These are phyloP conservation scores for Ammodytes dubius DNA, from an alignment of 2,113 vertebrate species.

Conservation along the genomic window DNA sequence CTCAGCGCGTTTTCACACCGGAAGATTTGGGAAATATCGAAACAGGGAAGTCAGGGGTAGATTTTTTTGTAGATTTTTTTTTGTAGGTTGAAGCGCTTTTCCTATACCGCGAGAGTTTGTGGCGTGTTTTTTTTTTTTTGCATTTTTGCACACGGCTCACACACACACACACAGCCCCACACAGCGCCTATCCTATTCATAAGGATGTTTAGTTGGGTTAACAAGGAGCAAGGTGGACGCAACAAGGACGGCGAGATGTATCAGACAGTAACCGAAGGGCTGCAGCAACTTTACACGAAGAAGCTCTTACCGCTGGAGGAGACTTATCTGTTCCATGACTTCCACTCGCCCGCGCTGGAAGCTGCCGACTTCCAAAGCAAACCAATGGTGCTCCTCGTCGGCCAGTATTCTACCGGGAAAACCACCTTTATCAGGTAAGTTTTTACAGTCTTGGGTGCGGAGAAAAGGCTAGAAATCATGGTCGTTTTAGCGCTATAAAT, in stretches of 20 bases:
- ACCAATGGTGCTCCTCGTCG: slow-evolving; percentile 87
- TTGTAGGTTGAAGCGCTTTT: too few relatives aligned
- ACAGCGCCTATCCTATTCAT: background rate
- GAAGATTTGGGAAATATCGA: slow-evolving; percentile 47
- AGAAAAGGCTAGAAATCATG: too few relatives aligned
- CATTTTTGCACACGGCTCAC: too few relatives aligned
- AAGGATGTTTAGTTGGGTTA: slow-evolving; percentile 87
- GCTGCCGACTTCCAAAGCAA: slow-evolving; percentile 87
- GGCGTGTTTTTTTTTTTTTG: too few relatives aligned
- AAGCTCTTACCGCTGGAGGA: slow-evolving; percentile 87
- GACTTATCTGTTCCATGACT: slow-evolving; percentile 86
- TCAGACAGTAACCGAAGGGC: slow-evolving; percentile 85
- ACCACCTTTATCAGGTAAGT: slow-evolving; percentile 87
- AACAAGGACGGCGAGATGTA: slow-evolving; percentile 86
- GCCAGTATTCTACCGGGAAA: slow-evolving; percentile 88
- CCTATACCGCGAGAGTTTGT: too few relatives aligned
- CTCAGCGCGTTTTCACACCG: background rate
- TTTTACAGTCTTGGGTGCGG: too few relatives aligned
- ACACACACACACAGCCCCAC: too few relatives aligned
- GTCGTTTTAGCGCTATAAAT: too few relatives aligned
- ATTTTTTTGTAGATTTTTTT: slow-evolving; percentile 79
- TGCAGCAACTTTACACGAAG: slow-evolving; percentile 82
- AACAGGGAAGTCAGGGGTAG: slow-evolving; percentile 77
- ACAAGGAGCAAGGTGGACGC: slow-evolving; percentile 83
- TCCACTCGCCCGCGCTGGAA: slow-evolving; percentile 87